Evolutionary conservation across 2,797 vertebrate genomes (phyloP), one percentile per base, ranked within the genome.

Genomic region (Poeciliopsis paucimaculata): DNA sequence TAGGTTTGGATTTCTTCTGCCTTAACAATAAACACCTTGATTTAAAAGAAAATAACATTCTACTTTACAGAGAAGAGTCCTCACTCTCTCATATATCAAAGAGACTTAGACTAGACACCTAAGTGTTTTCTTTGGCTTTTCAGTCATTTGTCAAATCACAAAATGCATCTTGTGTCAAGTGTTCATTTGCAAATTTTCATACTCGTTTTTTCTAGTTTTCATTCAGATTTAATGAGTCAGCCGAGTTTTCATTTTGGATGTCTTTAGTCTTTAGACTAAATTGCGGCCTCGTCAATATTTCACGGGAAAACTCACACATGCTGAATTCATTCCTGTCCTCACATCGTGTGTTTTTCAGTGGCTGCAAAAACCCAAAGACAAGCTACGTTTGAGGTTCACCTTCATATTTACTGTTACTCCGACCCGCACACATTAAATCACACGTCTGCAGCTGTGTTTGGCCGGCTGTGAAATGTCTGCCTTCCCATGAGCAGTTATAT

Each of bases 391-490:
- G 5, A 45, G 45, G 16, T 11, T 55, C 62, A 39, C 62, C 73
- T 80, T 73, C 28, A 71, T 55, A n/a, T 62, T 53, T 31, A 28
- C 49, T 55, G 76, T 71, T 51, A 34, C 36, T 51, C 72, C 28
- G 46, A 4, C 70, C 26, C 20, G n/a, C 68, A 46, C 36, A 78
- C 16, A 46, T 26, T 72, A 71, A 82, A 77, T 79, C 66, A 82
- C 46, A 60, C 43, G 34, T 85, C 49, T 66, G 46, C 20, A 73
- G 23, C 70, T 80, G 78, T 62, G 72, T 75, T 70, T 77, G 83
- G 60, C 70, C 73, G 57, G 64, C 72, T 75, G 76, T 86, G 77
- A 84, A 85, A 73, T 84, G 77, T 89, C 86, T 82, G 84, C 80
- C 7, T 66, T 74, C 82, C 81, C 76, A 84, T 15, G 47, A 80